Evolutionary conservation across 2,888 invertebrate genomes (phyloP), one percentile per base, ranked within the genome.

Genomic region (Dioctria linearis): DNA sequence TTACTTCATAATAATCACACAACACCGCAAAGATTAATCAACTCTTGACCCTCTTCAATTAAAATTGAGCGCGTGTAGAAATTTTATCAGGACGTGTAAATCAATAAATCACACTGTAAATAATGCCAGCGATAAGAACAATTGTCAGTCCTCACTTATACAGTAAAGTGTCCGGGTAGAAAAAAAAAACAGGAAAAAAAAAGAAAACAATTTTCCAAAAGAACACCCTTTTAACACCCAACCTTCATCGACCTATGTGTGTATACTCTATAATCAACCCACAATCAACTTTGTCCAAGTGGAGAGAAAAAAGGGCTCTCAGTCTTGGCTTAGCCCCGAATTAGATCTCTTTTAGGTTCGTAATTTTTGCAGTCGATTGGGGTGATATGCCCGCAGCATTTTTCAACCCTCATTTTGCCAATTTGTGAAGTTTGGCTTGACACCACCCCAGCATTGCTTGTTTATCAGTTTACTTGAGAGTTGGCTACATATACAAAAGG

Each of bases 321-420:
- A 46, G 37, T 11, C n/a, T 54, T n/a, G 54, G 54, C 54, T 11
- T n/a, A 54, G 25, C 25, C 25, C 65, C 42, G 73, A 57, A 73
- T 73, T 73, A 73, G 54, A 13, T 13, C 40, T 40, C 42, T 73
- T 73, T 73, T 73, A 73, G 73, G 57, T 59, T 57, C 57, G 73
- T 73, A 59, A 73, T 73, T 73, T 59, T 59, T 59, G 73, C 61
- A 61, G 37, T 73, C 69, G 57, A 59, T 73, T 73, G 73, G 73
- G 73, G 73, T 59, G 73, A 40, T 73, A 73, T 73, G 59, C 73
- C 73, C 73, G 73, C 59, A 73, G 73, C 57, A 73, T 54, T 54
- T 73, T 73, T 73, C 59, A 73, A 57, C 73, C 73, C 73, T 73
- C 73, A 73, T 73, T 73, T 73, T 73, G 73, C 73, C 73, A 73